These are phyloP conservation scores for Heliconius hewitsoni DNA, from an alignment of 1,140 invertebrate genomes.

Conservation along the genomic window DNA sequence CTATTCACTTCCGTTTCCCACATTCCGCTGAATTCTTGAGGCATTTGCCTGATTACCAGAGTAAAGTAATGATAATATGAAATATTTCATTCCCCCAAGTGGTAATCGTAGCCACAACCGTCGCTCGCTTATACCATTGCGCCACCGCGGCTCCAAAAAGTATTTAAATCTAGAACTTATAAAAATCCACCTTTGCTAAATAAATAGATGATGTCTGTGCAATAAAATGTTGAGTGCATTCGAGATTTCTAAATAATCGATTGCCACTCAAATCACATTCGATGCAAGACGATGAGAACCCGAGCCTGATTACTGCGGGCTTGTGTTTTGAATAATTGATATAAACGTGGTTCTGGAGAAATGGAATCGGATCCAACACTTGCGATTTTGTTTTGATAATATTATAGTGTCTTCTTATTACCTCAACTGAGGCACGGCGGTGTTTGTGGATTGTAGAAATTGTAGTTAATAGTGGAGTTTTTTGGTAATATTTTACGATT, in stretches of 20 bases:
- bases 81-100: too few relatives aligned
- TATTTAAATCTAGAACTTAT: background rate
- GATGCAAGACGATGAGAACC: conserved; percentile 56
- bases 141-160: too few relatives aligned
- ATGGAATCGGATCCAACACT: background rate
- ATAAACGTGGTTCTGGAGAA: conserved; percentile 21
- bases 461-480: too few relatives aligned
- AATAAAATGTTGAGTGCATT: background rate
- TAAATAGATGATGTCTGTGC: background rate
- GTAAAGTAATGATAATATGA: too few relatives aligned
- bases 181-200: background rate
- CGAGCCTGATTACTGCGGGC: conserved; percentile 51
- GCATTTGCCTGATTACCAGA: too few relatives aligned
- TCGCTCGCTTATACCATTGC: too few relatives aligned
- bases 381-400: background rate
- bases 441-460: too few relatives aligned
- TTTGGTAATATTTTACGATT: too few relatives aligned
- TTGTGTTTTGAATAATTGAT: conserved; percentile 49
- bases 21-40: too few relatives aligned
- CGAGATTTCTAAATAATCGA: conserved; percentile 13
- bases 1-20: too few relatives aligned
- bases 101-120: too few relatives aligned
- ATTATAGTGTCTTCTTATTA: background rate
- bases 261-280: conserved; percentile 59
- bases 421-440: too few relatives aligned